Base-by-base conservation (phyloP, 2,797 vertebrate genomes). In the Acrocephalus scirpaceus region DNA sequence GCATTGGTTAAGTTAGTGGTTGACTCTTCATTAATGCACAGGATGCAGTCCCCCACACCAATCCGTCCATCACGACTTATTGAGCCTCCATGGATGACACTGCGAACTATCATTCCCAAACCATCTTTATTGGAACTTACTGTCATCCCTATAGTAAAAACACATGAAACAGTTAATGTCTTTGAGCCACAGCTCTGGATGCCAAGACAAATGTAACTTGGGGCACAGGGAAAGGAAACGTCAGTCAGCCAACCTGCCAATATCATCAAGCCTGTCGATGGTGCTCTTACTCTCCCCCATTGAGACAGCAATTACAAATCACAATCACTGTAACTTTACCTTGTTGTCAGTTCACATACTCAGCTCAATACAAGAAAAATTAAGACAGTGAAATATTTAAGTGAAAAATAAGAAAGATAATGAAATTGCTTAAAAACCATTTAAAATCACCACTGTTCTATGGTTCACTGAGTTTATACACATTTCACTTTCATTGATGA, bases 61-160 rank as follows among this genome's bases (percentile, higher is more conserved):
- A 99, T 98, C 13, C 99, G 98, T 19, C 99, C 99, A 62, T 99
- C 99, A 3, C 98, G 98, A 96, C 98, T 99, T 67, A 99, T 99
- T 45, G 99, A 99, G 4, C 99, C 99, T 15, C 99, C 99, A 7
- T 99, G 99, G 96, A 99, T 99, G 80, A 99, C 97, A 18, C 99
- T 99, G 91, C 99, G 99, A 86, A 99, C 98, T 94, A 99, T 98
- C 99, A 99, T 99, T 64, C 99, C 99, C 70, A 98, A 95, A 50
- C 99, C 98, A 20, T 99, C 99, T 97, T 99, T 99, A 95, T 98
- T 97, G 78, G 99, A 98, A 84, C 99, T 99, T 71, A 99, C 99
- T 2, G 99, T 99, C 99, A 99, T 99, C 15, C 99, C 99, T 99
- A 66, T 3, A 77, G 57, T 16, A 40, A 94, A 92, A 62, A 84